These are phyloP conservation scores for Porites evermanni DNA, from an alignment of 92 coral and sea anemone genomes.

Conservation along the genomic window DNA sequence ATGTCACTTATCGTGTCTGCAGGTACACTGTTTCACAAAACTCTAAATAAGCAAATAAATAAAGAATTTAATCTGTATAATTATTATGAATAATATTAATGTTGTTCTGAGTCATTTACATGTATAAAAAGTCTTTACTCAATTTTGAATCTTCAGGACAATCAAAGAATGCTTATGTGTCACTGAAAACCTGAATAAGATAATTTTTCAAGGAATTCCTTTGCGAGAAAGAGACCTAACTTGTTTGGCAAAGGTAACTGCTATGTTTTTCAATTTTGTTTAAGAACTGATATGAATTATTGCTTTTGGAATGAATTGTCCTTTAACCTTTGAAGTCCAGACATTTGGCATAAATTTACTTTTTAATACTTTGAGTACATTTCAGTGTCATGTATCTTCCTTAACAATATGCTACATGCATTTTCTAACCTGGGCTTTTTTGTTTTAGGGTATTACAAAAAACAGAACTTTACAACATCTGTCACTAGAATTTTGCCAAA, in stretches of 20 bases:
- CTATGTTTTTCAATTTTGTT: neutral
- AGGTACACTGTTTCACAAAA: slow-evolving; percentile 55
- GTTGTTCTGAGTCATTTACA: neutral
- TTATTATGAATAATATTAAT: no score
- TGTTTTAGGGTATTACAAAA: slow-evolving; percentile 80
- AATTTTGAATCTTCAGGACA: slow-evolving; percentile 56
- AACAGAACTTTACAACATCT: slow-evolving; percentile 86
- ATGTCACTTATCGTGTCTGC: slow-evolving; percentile 90
- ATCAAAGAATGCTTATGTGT: slow-evolving; percentile 90
- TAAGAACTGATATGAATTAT: no score
- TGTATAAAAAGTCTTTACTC: no score
- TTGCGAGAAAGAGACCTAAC: slow-evolving; percentile 83
- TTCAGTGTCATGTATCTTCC: no score
- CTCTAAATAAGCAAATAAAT: no score
- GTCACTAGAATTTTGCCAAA: slow-evolving; percentile 94
- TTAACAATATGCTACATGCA: neutral
- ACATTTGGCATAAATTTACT: no score
- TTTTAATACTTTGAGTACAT: no score
- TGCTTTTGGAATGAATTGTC: no score
- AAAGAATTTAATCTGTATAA: no score
- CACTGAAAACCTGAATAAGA: slow-evolving; percentile 80
- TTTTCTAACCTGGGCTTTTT: neutral
- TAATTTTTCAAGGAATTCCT: slow-evolving; percentile 92
- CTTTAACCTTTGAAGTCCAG: no score
- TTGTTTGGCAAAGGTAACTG: slow-evolving; percentile 88